A percentile compares a stretch with the other conserved stretches of the same genome.
Conservation (phyloP, 92 coral and sea anemone species). For the Zoanthus sociatus region DNA sequence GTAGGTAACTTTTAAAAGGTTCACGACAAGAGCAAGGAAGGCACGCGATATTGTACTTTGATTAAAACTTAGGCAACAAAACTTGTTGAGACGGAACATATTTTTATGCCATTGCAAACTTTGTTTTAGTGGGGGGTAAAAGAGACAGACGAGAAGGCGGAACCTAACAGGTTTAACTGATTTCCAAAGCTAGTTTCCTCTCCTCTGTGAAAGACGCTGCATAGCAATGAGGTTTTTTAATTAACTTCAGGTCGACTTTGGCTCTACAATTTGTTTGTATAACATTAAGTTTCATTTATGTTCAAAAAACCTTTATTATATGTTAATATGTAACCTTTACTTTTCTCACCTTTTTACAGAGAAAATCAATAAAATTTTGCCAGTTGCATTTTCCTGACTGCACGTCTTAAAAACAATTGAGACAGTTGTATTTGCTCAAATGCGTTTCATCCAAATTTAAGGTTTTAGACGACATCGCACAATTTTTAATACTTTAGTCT, state of each 20-base stretch:
- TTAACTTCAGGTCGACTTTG: too few species aligned
- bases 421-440: neutral
- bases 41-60: neutral
- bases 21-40: neutral
- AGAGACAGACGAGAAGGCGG: neutral
- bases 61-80: neutral
- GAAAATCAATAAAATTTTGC: neutral
- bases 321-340: neutral
- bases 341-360: neutral
- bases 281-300: too few species aligned
- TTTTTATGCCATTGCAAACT: neutral
- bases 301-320: too few species aligned
- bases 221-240: too few species aligned
- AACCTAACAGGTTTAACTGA: neutral
- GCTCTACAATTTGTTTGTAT: too few species aligned
- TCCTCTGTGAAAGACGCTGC: neutral
- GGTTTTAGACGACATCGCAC: too few species aligned
- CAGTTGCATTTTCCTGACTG: neutral
- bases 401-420: neutral
- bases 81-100: neutral
- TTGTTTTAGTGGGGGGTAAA: constrained; percentile 8
- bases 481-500: too few species aligned
- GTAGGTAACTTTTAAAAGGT: neutral
- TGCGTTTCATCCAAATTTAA: neutral
- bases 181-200: neutral